Percentiles rank a stretch among this genome's conserved stretches.
Evolutionary conservation across 1,140 invertebrate genomes (phyloP).

Genomic region (Cheumatopsyche charites): DNA sequence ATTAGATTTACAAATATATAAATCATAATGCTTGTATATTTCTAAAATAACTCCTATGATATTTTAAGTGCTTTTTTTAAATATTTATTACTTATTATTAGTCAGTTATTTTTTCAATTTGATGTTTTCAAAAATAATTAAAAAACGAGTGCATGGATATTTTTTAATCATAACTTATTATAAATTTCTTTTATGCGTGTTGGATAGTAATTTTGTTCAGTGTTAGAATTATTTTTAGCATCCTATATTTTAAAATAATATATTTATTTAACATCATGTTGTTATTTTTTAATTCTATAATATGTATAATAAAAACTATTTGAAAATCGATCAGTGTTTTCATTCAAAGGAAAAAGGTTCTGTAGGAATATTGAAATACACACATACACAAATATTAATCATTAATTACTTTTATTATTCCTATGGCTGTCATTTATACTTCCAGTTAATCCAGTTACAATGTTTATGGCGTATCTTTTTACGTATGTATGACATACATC

Average conservation of each 20-base stretch:
- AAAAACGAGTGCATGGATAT: constrained; percentile 1
- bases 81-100: background rate
- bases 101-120: too few relatives aligned
- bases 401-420: constrained; percentile 46
- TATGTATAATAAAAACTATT: constrained; percentile 5
- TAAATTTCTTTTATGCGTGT: background rate
- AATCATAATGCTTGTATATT: background rate
- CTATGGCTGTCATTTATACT: constrained; percentile 46
- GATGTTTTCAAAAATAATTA: background rate
- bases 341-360: too few relatives aligned
- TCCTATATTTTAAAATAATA: constrained; percentile 12
- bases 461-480: background rate
- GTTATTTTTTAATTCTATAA: constrained; percentile 30
- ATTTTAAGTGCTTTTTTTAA: background rate
- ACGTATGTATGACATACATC: constrained; percentile 7
- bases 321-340: constrained; percentile 27
- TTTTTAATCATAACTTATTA: constrained; percentile 5
- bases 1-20: too few relatives aligned
- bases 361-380: too few relatives aligned
- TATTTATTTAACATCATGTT: constrained; percentile 28
- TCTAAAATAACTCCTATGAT: too few relatives aligned
- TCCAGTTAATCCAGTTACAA: background rate
- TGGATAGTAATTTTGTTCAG: background rate
- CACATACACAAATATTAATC: constrained; percentile 26
- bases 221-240: background rate